Evolutionary conservation across 1,140 invertebrate species (phyloP).

Genomic region (Listronotus bonariensis): DNA sequence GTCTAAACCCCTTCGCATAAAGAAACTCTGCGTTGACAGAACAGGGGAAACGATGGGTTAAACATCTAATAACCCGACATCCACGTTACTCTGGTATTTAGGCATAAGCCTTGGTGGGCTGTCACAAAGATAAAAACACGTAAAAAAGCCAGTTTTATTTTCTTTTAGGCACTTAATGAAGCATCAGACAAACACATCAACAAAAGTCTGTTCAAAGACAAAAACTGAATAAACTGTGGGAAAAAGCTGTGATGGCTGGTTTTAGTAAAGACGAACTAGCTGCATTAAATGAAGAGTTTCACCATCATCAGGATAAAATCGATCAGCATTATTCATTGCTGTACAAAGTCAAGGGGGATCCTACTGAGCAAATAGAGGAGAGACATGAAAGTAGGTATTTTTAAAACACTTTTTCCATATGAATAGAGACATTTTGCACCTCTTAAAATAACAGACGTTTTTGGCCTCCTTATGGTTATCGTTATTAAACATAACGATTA

Average conservation of each 20-base stretch:
- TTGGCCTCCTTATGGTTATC: no score
- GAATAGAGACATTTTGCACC: no score
- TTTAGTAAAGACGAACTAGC: conserved; percentile 83
- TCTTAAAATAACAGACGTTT: no score
- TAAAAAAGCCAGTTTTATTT: conserved; percentile 9
- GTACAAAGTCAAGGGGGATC: conserved; percentile 66
- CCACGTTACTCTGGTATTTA: no score
- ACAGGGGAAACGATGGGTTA: no score
- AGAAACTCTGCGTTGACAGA: no score
- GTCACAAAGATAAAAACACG: background rate
- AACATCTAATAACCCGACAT: no score
- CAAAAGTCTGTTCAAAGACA: conserved; percentile 84
- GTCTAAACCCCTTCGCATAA: no score
- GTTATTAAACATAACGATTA: no score
- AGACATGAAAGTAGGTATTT: conserved; percentile 67
- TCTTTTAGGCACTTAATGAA: conserved; percentile 59
- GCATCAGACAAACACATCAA: conserved; percentile 62
- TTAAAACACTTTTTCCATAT: no score
- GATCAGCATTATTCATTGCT: conserved; percentile 85
- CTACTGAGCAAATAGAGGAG: conserved; percentile 60
- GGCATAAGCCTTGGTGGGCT: no score
- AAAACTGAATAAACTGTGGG: conserved; percentile 88
- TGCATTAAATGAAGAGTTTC: conserved; percentile 86
- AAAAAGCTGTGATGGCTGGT: conserved; percentile 82
- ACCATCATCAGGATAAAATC: conserved; percentile 90